Conservation (phyloP, 1,140 invertebrate species). For the Mycetomoellerius zeteki region DNA sequence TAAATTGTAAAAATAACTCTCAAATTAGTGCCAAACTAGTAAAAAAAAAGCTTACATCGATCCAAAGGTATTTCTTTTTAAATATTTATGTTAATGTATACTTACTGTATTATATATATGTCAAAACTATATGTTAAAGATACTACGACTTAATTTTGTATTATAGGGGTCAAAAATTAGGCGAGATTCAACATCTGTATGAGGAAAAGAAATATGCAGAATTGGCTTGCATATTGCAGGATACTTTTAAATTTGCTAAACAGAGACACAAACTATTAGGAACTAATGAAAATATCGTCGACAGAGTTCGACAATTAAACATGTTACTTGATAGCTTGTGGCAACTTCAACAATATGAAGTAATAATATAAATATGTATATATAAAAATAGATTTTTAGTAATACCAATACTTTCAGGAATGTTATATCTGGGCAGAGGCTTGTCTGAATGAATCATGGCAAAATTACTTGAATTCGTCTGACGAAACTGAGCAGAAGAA, state of each 20-base stretch:
- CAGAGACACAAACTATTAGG: constrained; percentile 79
- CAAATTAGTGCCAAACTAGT: constrained; percentile 83
- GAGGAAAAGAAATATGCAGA: constrained; percentile 89
- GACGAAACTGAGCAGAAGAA: constrained; percentile 88
- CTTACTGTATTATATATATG: neutral
- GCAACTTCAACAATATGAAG: constrained; percentile 87
- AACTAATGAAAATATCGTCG: constrained; percentile 81
- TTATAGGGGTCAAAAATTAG: constrained; percentile 87
- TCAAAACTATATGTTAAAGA: neutral
- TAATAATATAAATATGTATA: constrained; percentile 57
- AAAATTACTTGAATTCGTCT: constrained; percentile 87
- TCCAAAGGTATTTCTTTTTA: constrained; percentile 83
- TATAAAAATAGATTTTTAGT: constrained; percentile 7
- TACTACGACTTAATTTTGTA: constrained; percentile 52
- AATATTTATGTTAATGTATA: neutral
- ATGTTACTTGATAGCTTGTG: constrained; percentile 92
- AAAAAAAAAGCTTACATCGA: constrained; percentile 86
- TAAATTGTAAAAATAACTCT: constrained; percentile 87
- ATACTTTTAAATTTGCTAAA: constrained; percentile 88
- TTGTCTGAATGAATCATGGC: constrained; percentile 89
- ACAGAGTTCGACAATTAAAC: constrained; percentile 88
- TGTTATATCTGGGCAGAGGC: constrained; percentile 93
- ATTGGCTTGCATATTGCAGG: constrained; percentile 89
- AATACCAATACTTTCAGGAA: constrained; percentile 84
- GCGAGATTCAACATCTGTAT: constrained; percentile 88